A percentile compares a stretch with the other conserved stretches of the same genome.
phyloP scores from a whole-genome alignment of 2,113 vertebrate genomes.

The Stigmatopora argus region DNA sequence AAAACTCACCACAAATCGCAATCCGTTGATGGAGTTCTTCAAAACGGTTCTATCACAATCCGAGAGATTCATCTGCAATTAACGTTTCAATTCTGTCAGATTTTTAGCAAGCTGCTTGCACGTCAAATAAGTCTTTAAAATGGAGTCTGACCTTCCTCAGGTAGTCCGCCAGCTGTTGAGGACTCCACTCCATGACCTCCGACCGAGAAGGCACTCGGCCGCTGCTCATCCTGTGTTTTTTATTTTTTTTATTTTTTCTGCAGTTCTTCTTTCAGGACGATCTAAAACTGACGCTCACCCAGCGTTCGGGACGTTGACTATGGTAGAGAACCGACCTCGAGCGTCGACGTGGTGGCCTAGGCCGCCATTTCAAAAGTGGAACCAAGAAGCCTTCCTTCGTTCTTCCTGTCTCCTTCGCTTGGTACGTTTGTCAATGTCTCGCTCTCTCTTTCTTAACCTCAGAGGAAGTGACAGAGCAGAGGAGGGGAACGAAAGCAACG shows the following conservation, averaged over 20 bases:
- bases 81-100: background rate
- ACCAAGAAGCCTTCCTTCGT: slow-evolving; percentile 55
- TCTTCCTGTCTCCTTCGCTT: slow-evolving; percentile 11
- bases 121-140: background rate
- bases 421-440: slow-evolving; percentile 15
- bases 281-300: background rate
- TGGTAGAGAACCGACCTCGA: background rate
- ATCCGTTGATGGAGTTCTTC: slow-evolving; percentile 79
- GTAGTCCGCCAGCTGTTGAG: slow-evolving; percentile 78
- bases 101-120: background rate
- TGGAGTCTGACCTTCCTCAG: slow-evolving; percentile 58
- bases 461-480: slow-evolving; percentile 50
- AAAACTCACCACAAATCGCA: slow-evolving; percentile 85
- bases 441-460: slow-evolving; percentile 11
- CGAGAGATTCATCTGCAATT: slow-evolving; percentile 73
- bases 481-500: slow-evolving; percentile 14
- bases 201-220: slow-evolving; percentile 73
- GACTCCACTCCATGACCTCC: slow-evolving; percentile 78
- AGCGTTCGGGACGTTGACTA: slow-evolving; percentile 17
- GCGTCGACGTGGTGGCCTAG: background rate
- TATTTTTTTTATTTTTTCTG: background rate
- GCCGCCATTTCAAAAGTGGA: slow-evolving; percentile 5
- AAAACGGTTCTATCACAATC: slow-evolving; percentile 84
- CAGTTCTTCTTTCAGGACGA: background rate
- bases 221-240: slow-evolving; percentile 72